A percentile compares a stretch with the other conserved stretches of the same genome.
Evolutionary conservation across 2,113 vertebrate genomes (phyloP).

Genomic region (Notarius lentiginosus): DNA sequence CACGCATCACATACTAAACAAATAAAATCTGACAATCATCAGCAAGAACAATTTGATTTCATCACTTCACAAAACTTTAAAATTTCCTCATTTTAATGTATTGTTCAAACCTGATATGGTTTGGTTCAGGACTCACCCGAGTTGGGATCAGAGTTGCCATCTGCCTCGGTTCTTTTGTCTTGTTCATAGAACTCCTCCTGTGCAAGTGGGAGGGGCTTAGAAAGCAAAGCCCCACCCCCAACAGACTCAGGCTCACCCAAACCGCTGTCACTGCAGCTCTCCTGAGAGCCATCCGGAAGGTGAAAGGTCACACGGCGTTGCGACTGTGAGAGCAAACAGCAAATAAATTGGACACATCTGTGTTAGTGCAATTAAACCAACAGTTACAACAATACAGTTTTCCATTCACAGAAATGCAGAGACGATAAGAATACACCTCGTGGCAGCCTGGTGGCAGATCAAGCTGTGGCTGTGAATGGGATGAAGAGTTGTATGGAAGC

Average conservation of each 20-base stretch:
- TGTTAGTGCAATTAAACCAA: constrained; percentile 62
- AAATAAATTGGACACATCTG: constrained; percentile 83
- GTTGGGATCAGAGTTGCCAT: constrained; percentile 98
- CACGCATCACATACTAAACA: not conserved
- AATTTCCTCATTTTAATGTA: not conserved
- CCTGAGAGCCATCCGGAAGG: constrained; percentile 98
- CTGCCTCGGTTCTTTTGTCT: constrained; percentile 99
- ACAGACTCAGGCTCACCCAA: constrained; percentile 97
- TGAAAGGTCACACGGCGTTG: constrained; percentile 99
- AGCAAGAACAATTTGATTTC: no score
- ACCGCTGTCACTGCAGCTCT: constrained; percentile 99
- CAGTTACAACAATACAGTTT: no score
- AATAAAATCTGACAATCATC: not conserved
- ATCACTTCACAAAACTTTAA: no score
- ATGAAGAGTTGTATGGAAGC: not conserved
- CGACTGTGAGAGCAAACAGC: constrained; percentile 95
- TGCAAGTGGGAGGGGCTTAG: constrained; percentile 99
- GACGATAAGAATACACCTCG: not conserved
- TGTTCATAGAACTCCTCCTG: constrained; percentile 99
- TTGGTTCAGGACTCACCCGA: constrained; percentile 82
- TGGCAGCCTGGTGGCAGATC: not conserved
- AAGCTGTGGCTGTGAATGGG: not conserved
- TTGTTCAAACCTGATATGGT: not conserved
- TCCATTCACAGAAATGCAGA: not conserved
- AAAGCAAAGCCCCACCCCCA: constrained; percentile 94